phyloP scores from a whole-genome alignment of 2,888 invertebrate species.

The Pseudoips prasinana region DNA sequence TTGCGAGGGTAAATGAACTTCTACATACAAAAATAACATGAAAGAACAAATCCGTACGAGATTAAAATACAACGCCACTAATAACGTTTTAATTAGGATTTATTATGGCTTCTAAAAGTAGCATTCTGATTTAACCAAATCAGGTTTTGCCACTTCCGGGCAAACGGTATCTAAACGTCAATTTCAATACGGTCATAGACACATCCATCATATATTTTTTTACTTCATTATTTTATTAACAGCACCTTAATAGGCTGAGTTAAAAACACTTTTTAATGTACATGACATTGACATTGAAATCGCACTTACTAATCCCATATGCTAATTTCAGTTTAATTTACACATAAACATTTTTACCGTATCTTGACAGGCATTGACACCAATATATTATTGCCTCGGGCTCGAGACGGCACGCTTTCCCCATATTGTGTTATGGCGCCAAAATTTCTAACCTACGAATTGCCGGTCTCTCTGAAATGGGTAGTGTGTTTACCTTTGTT shows the following conservation, averaged over 20 bases:
- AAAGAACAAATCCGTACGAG: conserved; percentile 17
- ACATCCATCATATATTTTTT: conserved; percentile 4
- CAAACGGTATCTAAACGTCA: conserved; percentile 4
- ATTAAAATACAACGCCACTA: conserved; percentile 23
- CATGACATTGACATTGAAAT: conserved; percentile 18
- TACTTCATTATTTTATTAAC: too few relatives aligned
- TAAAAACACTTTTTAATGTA: background rate
- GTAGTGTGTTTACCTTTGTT: conserved; percentile 27
- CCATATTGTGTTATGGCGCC: conserved; percentile 59
- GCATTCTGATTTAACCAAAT: conserved; percentile 10
- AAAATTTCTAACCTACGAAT: conserved; percentile 64
- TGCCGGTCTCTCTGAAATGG: conserved; percentile 30
- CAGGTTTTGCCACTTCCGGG: conserved; percentile 11
- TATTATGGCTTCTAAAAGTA: conserved; percentile 21
- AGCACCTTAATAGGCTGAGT: too few relatives aligned
- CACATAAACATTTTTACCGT: conserved; percentile 23
- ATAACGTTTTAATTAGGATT: conserved; percentile 34
- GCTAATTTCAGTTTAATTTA: too few relatives aligned
- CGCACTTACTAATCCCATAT: conserved; percentile 8
- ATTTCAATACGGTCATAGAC: conserved; percentile 2
- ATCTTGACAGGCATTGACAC: conserved; percentile 46
- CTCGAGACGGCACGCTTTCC: conserved; percentile 59
- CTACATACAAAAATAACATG: conserved; percentile 28
- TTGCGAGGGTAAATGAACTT: conserved; percentile 30
- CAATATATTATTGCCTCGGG: conserved; percentile 50